Base-by-base conservation (phyloP, 2,797 vertebrate genomes). In the Lycodopsis pacificus region DNA sequence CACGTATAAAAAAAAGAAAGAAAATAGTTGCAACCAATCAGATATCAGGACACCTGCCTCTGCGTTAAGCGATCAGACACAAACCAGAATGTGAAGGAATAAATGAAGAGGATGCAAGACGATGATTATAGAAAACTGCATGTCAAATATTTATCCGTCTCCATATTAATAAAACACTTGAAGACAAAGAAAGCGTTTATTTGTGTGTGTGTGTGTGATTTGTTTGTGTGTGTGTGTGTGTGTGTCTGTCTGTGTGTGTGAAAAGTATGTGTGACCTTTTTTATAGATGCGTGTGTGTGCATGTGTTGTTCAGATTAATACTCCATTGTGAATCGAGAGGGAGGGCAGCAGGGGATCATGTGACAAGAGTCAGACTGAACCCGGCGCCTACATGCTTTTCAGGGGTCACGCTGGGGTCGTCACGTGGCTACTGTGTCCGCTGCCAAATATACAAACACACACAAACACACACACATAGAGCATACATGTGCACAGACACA, bases 281-380 rank as follows among this genome's bases (percentile, higher is more conserved):
- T 80, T 53, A 66, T 72, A 65, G 64, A 44, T 53, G 30, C n/a
- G 51, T 57, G 67, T 62, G 62, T 65, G 63, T 71, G 66, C 32
- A 25, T 68, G 76, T 71, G 81, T 65, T 80, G 70, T 80, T 88
- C 88, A 87, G 86, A 93, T 91, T 95, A 94, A 94, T 95, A 89
- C 92, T 89, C 92, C 88, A 93, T 94, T 95, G 95, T 95, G 90
- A 94, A 91, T 77, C 73, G 81, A 87, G 89, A 89, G 89, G 91
- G 92, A 89, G 91, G 90, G 88, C 83, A 88, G 85, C 88, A 82
- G 86, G 73, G 91, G 91, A 95, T 95, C 95, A 95, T 95, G 94
- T 96, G 94, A 95, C 95, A 91, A 82, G 73, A 95, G 91, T 95
- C 94, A 95, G 94, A 94, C 94, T 90, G 88, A 90, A 90, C 87